phyloP scores from a whole-genome alignment of 2,113 vertebrate species.

The Oostethus manadensis region DNA sequence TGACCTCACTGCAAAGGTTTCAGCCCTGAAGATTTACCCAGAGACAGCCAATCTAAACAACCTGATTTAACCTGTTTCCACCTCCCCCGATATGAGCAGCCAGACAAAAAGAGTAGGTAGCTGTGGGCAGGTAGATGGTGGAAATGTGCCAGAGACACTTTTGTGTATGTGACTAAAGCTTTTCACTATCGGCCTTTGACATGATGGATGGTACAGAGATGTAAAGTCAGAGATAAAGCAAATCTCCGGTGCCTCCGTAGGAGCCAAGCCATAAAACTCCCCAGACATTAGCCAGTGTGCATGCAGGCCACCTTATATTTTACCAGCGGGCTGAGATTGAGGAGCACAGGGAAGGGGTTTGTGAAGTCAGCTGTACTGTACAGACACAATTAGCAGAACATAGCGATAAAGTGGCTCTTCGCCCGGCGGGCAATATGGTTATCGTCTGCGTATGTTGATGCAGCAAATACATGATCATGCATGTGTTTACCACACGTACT shows the following conservation, averaged over 20 bases:
- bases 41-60: slow-evolving; percentile 74
- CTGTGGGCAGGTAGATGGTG: slow-evolving; percentile 24
- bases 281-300: slow-evolving; percentile 21
- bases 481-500: slow-evolving; percentile 10
- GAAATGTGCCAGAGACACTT: slow-evolving; percentile 20
- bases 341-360: slow-evolving; percentile 5
- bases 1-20: slow-evolving; percentile 69
- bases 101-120: slow-evolving; percentile 4
- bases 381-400: slow-evolving; percentile 6
- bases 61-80: slow-evolving; percentile 60
- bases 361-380: slow-evolving; percentile 11
- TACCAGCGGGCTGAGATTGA: slow-evolving; percentile 30
- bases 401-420: slow-evolving; percentile 34
- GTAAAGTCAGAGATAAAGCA: slow-evolving; percentile 61
- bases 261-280: slow-evolving; percentile 42
- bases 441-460: slow-evolving; percentile 2
- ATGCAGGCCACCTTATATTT: slow-evolving; percentile 35
- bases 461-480: not conserved
- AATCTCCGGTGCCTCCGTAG: slow-evolving; percentile 38
- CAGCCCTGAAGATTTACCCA: slow-evolving; percentile 65
- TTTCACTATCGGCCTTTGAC: slow-evolving; percentile 50
- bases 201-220: slow-evolving; percentile 64
- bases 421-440: slow-evolving; percentile 26
- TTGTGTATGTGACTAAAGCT: slow-evolving; percentile 44
- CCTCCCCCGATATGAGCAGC: slow-evolving; percentile 24